These are phyloP conservation scores for Tachina lurida DNA, from an alignment of 2,888 invertebrate genomes.

Conservation along the genomic window DNA sequence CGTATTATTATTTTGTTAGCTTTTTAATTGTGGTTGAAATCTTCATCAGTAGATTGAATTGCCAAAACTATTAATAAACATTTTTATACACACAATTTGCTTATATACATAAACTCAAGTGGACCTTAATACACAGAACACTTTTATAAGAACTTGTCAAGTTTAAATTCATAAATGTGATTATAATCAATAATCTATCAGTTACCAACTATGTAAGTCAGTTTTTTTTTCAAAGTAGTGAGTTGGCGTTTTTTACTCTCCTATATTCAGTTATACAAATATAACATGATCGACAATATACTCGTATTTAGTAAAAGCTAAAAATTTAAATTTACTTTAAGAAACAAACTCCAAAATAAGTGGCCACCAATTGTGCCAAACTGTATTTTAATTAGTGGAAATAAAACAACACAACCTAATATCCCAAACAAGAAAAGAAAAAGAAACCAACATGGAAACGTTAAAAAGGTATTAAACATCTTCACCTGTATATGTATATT, in stretches of 20 bases:
- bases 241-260: constrained; percentile 60
- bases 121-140: constrained; percentile 50
- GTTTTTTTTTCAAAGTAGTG: constrained; percentile 29
- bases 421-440: not conserved
- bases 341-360: constrained; percentile 35
- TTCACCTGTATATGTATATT: constrained; percentile 53
- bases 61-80: constrained; percentile 8
- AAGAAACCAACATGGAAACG: constrained; percentile 9
- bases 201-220: constrained; percentile 63
- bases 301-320: not conserved
- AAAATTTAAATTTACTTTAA: not conserved
- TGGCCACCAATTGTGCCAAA: constrained; percentile 70
- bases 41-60: no score
- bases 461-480: constrained; percentile 43
- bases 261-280: not conserved
- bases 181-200: constrained; percentile 59
- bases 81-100: constrained; percentile 20
- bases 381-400: constrained; percentile 70
- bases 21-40: no score
- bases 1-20: no score
- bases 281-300: constrained; percentile 35
- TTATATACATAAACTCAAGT: constrained; percentile 18
- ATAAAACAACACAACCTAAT: constrained; percentile 46
- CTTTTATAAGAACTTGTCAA: constrained; percentile 4
- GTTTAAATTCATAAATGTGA: constrained; percentile 45